These are phyloP conservation scores for Melanophora roralis DNA, from an alignment of 2,888 invertebrate species.

Conservation along the genomic window DNA sequence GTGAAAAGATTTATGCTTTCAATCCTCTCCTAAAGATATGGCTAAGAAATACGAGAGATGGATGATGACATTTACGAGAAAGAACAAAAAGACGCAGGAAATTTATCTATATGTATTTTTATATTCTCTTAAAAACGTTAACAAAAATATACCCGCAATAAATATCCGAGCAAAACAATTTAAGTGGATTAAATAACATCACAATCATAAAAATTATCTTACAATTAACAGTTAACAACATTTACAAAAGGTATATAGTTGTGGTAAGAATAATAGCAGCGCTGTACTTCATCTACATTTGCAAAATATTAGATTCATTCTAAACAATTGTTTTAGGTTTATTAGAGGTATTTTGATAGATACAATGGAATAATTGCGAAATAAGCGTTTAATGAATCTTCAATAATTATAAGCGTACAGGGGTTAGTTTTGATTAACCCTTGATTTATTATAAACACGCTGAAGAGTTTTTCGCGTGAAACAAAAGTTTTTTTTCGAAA, in stretches of 20 bases:
- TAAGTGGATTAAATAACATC: background rate
- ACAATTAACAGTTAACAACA: background rate
- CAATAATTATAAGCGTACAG: no score
- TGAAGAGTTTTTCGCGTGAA: no score
- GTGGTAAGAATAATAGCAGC: no score
- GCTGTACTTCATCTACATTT: no score
- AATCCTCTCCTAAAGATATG: slow-evolving; percentile 17
- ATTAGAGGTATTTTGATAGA: no score
- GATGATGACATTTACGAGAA: background rate
- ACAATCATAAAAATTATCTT: background rate
- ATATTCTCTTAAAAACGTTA: slow-evolving; percentile 14
- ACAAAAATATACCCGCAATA: background rate
- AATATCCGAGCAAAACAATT: slow-evolving; percentile 9
- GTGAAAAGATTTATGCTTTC: slow-evolving; percentile 1
- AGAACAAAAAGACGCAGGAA: background rate
- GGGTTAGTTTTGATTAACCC: no score
- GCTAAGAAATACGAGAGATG: background rate
- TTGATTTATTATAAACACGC: no score
- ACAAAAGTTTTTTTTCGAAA: no score
- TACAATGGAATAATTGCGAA: no score
- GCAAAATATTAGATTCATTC: no score
- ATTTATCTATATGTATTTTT: slow-evolving; percentile 10
- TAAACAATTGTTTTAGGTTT: no score
- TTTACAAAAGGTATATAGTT: background rate
- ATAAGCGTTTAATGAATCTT: no score